Base-by-base conservation (phyloP, 1,140 invertebrate species). In the Tetramorium parvispinum region DNA sequence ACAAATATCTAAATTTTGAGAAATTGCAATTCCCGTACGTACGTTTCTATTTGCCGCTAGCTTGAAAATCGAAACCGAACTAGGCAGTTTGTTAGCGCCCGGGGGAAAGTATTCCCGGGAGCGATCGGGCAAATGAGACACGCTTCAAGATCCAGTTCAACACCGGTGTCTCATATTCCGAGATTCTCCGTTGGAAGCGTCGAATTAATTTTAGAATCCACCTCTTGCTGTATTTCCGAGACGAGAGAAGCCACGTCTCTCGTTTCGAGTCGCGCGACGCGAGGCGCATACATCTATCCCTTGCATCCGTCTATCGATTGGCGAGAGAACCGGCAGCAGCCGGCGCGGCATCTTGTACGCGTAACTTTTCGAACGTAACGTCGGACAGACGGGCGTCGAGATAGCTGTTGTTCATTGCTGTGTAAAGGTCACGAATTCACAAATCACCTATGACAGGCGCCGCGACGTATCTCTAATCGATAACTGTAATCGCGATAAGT, bases 361-460 rank as follows among this genome's bases (percentile, higher is more conserved):
- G 32, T 59, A 87, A 87, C 46, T 70, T 76, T 73, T 71, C 73
- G n/a, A 86, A 87, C 73, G n/a, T 81, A 87, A 79, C 49, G 32
- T 32, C 32, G 73, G 46, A 78, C 73, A 79, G 32, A 57, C 71
- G 40, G 46, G 59, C 76, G n/a, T 21, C 21, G 57, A 21, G 59
- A 27, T 24, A 73, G 59, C 40, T 18, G 21, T 76, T 70, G 66
- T 86, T 89, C 85, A 89, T 89, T 89, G 73, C 43, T 55, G 18
- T 63, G 37, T 75, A 83, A 85, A 85, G 86, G 85, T 93, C 92
- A 78, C 37, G 73, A 91, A 16, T 93, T 92, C 92, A 93, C 81
- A 89, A 92, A 91, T 87, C 76, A 88, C 37, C 92, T 66, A 46
- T 71, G 55, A 46, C 87, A 88, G 91, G 87, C 92, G 92, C 10